A percentile compares a stretch with the other conserved stretches of the same genome.
Conservation (phyloP, 2,113 vertebrate species). For the Talpa occidentalis region DNA sequence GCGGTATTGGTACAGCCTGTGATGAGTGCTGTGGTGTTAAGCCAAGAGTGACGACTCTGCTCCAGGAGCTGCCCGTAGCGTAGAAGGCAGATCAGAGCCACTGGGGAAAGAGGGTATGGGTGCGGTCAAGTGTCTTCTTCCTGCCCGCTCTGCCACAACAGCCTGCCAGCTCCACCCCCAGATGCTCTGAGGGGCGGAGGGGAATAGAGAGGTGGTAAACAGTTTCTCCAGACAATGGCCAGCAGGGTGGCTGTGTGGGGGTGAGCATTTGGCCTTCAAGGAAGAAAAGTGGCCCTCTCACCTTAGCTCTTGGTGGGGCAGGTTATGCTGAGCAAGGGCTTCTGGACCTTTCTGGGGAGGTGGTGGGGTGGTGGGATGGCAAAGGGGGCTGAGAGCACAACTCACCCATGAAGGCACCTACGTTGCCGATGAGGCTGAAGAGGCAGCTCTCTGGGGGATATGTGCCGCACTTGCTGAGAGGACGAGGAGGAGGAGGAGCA, state of each 20-base stretch:
- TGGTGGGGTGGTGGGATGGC: background rate
- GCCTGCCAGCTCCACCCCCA: background rate
- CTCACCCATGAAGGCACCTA: constrained; percentile 97
- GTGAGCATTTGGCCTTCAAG: constrained; percentile 4
- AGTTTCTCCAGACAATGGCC: background rate
- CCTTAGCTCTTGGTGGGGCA: background rate
- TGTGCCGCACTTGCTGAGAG: constrained; percentile 93
- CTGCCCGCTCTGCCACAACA: background rate
- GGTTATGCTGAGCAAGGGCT: background rate
- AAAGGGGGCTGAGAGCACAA: background rate
- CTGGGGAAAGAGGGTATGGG: constrained; percentile 79
- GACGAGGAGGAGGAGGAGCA: background rate
- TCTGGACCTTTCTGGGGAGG: background rate
- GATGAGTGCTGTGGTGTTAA: constrained; percentile 93
- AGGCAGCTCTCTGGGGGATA: constrained; percentile 96
- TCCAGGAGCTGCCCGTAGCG: constrained; percentile 95
- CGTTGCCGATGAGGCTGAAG: constrained; percentile 95
- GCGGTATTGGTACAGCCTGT: constrained; percentile 92
- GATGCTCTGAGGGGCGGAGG: background rate
- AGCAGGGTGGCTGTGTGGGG: background rate
- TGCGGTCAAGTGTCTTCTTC: background rate
- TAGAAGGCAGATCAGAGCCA: constrained; percentile 93
- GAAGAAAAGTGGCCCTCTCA: background rate
- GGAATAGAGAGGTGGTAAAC: background rate
- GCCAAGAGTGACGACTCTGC: constrained; percentile 91